phyloP scores from a whole-genome alignment of 2,797 vertebrate genomes.

The Coranthus polyacanthus region DNA sequence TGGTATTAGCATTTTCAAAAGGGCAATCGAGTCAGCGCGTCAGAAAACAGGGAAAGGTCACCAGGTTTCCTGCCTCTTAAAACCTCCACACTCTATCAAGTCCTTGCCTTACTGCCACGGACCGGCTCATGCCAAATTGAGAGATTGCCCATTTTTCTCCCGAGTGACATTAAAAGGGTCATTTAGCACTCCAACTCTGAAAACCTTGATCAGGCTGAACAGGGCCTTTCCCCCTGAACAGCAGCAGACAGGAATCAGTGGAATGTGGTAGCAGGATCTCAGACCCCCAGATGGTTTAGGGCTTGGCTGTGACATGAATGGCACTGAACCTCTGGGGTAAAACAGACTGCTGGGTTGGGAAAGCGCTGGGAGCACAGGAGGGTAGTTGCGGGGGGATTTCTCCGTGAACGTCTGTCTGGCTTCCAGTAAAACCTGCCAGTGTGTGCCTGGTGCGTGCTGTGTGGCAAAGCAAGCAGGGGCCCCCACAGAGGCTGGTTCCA shows the following conservation, averaged over 20 bases:
- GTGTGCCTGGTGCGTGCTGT: constrained; percentile 54
- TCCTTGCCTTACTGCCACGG: constrained; percentile 67
- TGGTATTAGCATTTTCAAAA: constrained; percentile 86
- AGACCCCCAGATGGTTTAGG: constrained; percentile 59
- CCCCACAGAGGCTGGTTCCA: constrained; percentile 66
- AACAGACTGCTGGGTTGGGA: constrained; percentile 55
- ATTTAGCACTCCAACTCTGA: constrained; percentile 76
- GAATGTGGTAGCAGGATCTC: constrained; percentile 43
- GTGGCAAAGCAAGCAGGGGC: constrained; percentile 66
- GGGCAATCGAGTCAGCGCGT: constrained; percentile 82
- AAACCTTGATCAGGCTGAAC: constrained; percentile 67
- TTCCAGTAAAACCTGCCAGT: constrained; percentile 65
- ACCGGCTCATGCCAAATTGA: constrained; percentile 79
- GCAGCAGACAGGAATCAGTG: constrained; percentile 46
- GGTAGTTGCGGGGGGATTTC: constrained; percentile 52
- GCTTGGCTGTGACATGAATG: constrained; percentile 68
- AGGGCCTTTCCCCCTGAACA: constrained; percentile 30
- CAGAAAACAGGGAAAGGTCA: constrained; percentile 86
- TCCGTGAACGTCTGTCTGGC: constrained; percentile 64
- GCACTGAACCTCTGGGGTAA: constrained; percentile 61
- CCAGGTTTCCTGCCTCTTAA: constrained; percentile 81
- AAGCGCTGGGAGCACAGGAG: constrained; percentile 56
- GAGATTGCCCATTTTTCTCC: constrained; percentile 78
- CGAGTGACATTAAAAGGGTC: constrained; percentile 83
- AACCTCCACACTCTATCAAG: constrained; percentile 82